Evolutionary conservation across 2,113 vertebrate species (phyloP).

Genomic region (Morphnarchus princeps): DNA sequence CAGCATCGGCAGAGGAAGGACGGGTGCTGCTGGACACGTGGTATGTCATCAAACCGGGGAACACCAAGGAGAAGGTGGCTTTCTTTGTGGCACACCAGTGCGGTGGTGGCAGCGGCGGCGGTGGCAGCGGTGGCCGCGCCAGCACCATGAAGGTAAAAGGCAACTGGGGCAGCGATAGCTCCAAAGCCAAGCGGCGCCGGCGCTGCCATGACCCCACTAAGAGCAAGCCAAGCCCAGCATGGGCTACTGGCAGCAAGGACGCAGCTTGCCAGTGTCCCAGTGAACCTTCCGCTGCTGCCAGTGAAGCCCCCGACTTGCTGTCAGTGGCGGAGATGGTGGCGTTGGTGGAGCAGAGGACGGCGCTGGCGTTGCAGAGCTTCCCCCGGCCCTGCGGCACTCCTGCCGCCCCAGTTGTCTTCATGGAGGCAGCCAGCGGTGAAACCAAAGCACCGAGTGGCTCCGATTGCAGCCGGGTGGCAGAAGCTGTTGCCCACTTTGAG

Average conservation of each 20-base stretch:
- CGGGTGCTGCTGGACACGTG: slow-evolving; percentile 92
- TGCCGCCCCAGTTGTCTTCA: slow-evolving; percentile 73
- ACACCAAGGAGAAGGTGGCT: slow-evolving; percentile 97
- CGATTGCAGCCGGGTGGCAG: slow-evolving; percentile 84
- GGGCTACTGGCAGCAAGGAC: fast-evolving
- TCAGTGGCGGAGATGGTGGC: slow-evolving; percentile 96
- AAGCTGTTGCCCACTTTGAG: slow-evolving; percentile 90
- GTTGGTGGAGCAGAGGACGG: slow-evolving; percentile 86
- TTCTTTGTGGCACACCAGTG: slow-evolving; percentile 97
- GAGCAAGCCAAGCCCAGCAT: fast-evolving
- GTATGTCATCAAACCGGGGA: slow-evolving; percentile 97
- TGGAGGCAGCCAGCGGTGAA: background rate
- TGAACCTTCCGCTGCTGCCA: fast-evolving
- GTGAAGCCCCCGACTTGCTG: slow-evolving; percentile 72
- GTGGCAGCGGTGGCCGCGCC: slow-evolving; percentile 75
- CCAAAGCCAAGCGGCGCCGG: slow-evolving; percentile 88
- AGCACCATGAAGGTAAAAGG: slow-evolving; percentile 93
- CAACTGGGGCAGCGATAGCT: slow-evolving; percentile 90
- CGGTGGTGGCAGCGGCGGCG: slow-evolving; percentile 58
- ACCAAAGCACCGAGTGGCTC: background rate
- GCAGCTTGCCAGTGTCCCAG: fast-evolving
- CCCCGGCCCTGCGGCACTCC: slow-evolving; percentile 44
- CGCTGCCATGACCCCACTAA: slow-evolving; percentile 83
- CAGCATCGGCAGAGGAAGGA: slow-evolving; percentile 79
- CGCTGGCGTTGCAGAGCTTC: slow-evolving; percentile 82